These are phyloP conservation scores for Drosophila pegasa DNA, from an alignment of 2,888 invertebrate species.

Conservation along the genomic window DNA sequence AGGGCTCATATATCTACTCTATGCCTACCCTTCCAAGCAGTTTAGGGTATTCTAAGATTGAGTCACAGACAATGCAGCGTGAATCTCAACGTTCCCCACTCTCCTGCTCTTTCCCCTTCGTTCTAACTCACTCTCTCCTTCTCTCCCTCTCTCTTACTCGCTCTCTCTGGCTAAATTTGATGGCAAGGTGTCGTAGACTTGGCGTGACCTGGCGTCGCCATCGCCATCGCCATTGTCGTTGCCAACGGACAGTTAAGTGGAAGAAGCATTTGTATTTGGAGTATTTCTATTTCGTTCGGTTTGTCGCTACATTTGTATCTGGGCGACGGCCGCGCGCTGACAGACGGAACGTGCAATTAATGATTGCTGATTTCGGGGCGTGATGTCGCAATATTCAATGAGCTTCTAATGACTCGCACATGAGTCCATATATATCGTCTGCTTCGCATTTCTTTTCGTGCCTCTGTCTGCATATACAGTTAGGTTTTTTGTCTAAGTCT, in stretches of 20 bases:
- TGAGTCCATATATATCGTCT: slow-evolving; percentile 24
- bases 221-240: not conserved
- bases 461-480: slow-evolving; percentile 15
- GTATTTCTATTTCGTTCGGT: slow-evolving; percentile 12
- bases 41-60: slow-evolving; percentile 2
- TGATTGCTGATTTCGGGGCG: slow-evolving; percentile 54
- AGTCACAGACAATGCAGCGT: slow-evolving; percentile 21
- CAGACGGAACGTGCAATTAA: slow-evolving; percentile 55
- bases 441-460: not conserved
- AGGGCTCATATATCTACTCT: too few species aligned
- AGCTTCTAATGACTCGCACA: slow-evolving; percentile 67
- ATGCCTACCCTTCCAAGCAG: not conserved
- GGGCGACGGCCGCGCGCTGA: not conserved
- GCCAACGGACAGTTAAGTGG: slow-evolving; percentile 21
- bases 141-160: too few species aligned
- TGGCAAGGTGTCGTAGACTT: slow-evolving; percentile 31
- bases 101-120: not conserved
- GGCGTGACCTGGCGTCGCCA: slow-evolving; percentile 17
- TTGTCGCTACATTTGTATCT: slow-evolving; percentile 42
- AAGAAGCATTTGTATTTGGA: slow-evolving; percentile 29
- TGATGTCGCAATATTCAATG: slow-evolving; percentile 71
- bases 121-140: not conserved
- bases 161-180: slow-evolving; percentile 12
- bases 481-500: slow-evolving; percentile 23
- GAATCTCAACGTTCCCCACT: slow-evolving; percentile 8